phyloP scores from a whole-genome alignment of 1,140 invertebrate species.

The Parasteatoda tepidariorum region DNA sequence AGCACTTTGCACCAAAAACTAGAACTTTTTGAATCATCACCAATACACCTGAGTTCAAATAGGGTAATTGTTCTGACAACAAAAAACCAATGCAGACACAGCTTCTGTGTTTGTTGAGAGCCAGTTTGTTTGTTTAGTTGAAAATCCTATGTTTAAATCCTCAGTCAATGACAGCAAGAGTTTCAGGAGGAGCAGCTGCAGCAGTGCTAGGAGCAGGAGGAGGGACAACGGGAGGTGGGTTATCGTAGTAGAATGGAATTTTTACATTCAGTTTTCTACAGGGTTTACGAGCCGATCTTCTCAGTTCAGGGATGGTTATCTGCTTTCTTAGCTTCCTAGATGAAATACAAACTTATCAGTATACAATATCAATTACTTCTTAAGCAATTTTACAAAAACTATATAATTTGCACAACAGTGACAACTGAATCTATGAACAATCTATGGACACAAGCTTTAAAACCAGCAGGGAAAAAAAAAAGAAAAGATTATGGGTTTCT shows the following conservation, averaged over 20 bases:
- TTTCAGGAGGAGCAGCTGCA: neutral
- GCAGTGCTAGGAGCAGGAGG: neutral
- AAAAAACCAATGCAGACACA: neutral
- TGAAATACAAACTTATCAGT: neutral
- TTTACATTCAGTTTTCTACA: conserved; percentile 72
- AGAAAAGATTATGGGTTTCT: too few species aligned
- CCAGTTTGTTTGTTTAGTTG: too few species aligned
- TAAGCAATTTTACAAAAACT: too few species aligned
- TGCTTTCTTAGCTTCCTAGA: conserved; percentile 86
- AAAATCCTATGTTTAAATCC: neutral
- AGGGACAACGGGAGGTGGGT: conserved; percentile 6
- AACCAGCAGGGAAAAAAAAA: too few species aligned
- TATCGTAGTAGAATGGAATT: conserved; percentile 55
- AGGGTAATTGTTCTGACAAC: neutral
- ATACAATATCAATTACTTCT: neutral
- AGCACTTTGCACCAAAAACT: conserved; percentile 40
- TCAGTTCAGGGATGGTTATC: conserved; percentile 82
- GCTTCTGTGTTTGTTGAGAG: neutral
- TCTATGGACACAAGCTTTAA: too few species aligned
- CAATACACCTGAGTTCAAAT: conserved; percentile 23
- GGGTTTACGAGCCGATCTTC: conserved; percentile 89
- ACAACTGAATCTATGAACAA: too few species aligned
- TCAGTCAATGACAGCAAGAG: neutral
- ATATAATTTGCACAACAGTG: too few species aligned
- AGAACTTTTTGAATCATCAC: neutral